A percentile compares a stretch with the other conserved stretches of the same genome.
These are phyloP conservation scores for Aratinga solstitialis DNA, from an alignment of 2,797 vertebrate genomes.

Conservation along the genomic window DNA sequence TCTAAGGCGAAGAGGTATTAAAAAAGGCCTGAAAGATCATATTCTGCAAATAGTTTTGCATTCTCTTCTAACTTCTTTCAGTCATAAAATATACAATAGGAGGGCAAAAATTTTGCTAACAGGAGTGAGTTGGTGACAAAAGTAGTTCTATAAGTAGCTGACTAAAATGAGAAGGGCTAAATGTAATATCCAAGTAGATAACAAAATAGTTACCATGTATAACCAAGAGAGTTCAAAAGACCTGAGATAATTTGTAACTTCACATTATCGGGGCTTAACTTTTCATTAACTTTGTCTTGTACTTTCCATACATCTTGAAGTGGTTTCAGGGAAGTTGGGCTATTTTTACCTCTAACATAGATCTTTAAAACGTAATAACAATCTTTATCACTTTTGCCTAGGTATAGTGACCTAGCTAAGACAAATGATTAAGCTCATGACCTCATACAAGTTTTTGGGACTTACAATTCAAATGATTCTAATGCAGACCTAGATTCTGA, in stretches of 20 bases:
- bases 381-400: neutral
- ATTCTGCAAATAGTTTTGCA: neutral
- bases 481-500: neutral
- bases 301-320: neutral
- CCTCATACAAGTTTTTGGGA: neutral
- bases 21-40: neutral
- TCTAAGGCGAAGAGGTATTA: neutral
- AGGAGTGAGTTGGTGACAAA: neutral
- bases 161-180: neutral
- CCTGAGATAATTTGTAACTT: neutral
- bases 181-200: conserved; percentile 2
- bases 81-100: neutral
- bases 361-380: neutral
- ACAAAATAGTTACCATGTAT: neutral
- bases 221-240: neutral
- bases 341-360: neutral
- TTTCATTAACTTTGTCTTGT: neutral
- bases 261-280: neutral
- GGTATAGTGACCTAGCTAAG: neutral
- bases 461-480: neutral
- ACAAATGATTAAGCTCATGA: neutral
- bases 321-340: neutral
- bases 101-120: neutral
- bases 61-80: neutral
- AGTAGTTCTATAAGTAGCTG: neutral